phyloP scores from a whole-genome alignment of 2,888 invertebrate species.

The Drosophila pseudotakahashii region DNA sequence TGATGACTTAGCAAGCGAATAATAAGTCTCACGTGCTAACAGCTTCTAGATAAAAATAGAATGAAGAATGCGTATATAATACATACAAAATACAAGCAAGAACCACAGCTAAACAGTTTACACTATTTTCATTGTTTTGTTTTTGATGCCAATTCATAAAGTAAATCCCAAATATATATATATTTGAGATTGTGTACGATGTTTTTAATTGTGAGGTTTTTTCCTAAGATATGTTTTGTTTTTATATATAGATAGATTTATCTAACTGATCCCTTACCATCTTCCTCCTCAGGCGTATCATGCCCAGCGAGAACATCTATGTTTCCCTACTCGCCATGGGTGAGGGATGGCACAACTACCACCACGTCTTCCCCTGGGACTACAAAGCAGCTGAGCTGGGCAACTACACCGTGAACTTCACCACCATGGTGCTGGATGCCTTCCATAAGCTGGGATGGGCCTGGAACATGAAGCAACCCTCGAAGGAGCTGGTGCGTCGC shows the following conservation, averaged over 20 bases:
- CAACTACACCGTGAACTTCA: slow-evolving; percentile 87
- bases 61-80: neutral
- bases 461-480: slow-evolving; percentile 89
- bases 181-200: neutral
- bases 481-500: slow-evolving; percentile 86
- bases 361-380: slow-evolving; percentile 97
- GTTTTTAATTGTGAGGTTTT: too few species aligned
- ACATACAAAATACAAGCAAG: neutral
- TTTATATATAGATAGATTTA: too few species aligned
- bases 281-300: slow-evolving; percentile 87
- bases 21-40: neutral
- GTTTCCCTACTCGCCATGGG: slow-evolving; percentile 91
- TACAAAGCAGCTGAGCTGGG: slow-evolving; percentile 96
- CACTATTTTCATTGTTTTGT: too few species aligned
- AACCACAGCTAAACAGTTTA: too few species aligned
- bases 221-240: too few species aligned
- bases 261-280: neutral
- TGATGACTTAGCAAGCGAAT: slow-evolving; percentile 6
- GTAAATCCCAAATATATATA: neutral
- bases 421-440: slow-evolving; percentile 89
- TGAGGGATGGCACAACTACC: slow-evolving; percentile 97
- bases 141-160: neutral
- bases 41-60: slow-evolving; percentile 82
- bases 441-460: slow-evolving; percentile 91
- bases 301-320: slow-evolving; percentile 90